These are phyloP conservation scores for Pinctada fucata DNA, from an alignment of 2,888 invertebrate genomes.

Conservation along the genomic window DNA sequence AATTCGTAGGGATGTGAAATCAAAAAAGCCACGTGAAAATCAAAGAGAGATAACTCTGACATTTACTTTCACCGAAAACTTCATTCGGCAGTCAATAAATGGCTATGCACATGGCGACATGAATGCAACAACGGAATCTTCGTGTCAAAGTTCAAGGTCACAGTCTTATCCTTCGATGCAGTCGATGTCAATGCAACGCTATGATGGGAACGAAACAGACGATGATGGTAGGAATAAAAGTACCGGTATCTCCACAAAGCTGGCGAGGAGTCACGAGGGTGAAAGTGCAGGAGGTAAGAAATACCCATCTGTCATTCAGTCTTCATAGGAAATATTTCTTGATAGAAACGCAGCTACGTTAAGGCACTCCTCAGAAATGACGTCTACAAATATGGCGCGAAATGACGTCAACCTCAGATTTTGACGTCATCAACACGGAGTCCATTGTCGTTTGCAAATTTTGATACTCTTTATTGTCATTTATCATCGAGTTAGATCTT, in stretches of 20 bases:
- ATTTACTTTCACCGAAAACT: slow-evolving; percentile 14
- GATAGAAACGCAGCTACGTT: too few species aligned
- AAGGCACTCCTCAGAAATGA: too few species aligned
- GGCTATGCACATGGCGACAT: neutral
- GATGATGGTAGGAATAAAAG: neutral
- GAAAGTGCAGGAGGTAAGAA: neutral
- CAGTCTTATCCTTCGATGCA: too few species aligned
- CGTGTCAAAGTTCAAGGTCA: slow-evolving; percentile 1
- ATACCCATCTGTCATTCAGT: too few species aligned
- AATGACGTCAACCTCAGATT: too few species aligned
- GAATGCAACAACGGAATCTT: neutral
- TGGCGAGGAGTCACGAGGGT: neutral
- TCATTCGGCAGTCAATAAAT: neutral
- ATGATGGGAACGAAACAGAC: neutral
- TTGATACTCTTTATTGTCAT: too few species aligned
- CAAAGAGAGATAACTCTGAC: neutral
- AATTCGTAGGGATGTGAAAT: neutral
- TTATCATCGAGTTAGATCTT: too few species aligned
- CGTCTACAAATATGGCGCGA: too few species aligned
- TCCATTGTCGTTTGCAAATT: too few species aligned
- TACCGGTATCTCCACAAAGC: neutral
- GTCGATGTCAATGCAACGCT: slow-evolving; percentile 6
- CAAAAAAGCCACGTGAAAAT: neutral
- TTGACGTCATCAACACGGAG: too few species aligned
- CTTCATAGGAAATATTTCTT: too few species aligned